Percentiles rank a stretch among this genome's conserved stretches.
Evolutionary conservation across 2,113 vertebrate species (phyloP).

Genomic region (Podarcis muralis): DNA sequence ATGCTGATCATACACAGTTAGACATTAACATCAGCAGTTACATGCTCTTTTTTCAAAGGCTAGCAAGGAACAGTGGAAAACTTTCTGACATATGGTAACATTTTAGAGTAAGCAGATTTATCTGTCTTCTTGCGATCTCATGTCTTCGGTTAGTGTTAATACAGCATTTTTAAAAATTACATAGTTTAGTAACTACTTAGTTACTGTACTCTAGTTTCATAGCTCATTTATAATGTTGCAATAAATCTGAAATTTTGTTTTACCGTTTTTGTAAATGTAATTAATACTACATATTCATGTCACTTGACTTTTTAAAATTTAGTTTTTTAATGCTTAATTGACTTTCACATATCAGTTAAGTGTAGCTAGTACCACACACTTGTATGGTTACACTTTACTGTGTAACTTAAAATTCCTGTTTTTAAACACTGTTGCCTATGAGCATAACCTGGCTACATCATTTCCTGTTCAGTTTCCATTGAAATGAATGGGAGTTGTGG

Average conservation of each 20-base stretch:
- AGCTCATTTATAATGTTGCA: background rate
- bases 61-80: slow-evolving; percentile 5
- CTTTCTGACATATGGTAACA: background rate
- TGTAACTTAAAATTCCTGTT: background rate
- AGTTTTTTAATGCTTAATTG: background rate
- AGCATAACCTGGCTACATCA: background rate
- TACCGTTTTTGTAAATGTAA: background rate
- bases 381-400: background rate
- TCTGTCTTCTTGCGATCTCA: background rate
- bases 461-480: background rate
- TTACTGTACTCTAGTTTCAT: background rate
- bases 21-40: background rate
- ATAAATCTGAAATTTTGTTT: background rate
- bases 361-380: background rate
- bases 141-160: background rate
- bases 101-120: background rate
- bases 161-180: background rate
- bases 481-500: background rate
- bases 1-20: slow-evolving; percentile 1
- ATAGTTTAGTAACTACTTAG: background rate
- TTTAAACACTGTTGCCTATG: background rate
- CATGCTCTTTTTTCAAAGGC: background rate
- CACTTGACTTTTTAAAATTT: background rate
- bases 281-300: background rate
- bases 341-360: background rate